These are phyloP conservation scores for Eupithecia centaureata DNA, from an alignment of 2,888 invertebrate genomes.

Conservation along the genomic window DNA sequence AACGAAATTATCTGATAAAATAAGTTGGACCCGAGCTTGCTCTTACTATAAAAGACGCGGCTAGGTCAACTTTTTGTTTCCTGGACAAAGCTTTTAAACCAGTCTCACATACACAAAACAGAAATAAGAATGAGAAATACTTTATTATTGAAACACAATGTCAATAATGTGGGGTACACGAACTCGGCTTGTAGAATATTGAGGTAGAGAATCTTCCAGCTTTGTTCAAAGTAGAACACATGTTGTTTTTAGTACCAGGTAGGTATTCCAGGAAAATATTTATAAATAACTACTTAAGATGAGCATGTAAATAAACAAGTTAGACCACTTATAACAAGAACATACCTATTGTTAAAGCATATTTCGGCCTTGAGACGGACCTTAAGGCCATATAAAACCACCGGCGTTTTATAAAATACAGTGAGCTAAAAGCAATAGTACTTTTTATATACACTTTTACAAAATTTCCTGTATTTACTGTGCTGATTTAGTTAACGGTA, in stretches of 20 bases:
- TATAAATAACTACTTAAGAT: not conserved
- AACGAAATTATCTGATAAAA: no score
- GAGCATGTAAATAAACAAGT: not conserved
- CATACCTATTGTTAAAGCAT: conserved; percentile 10
- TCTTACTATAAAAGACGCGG: not conserved
- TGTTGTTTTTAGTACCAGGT: not conserved
- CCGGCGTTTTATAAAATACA: not conserved
- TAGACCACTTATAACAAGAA: not conserved
- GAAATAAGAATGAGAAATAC: not conserved
- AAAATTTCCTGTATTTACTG: not conserved
- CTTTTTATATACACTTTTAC: not conserved
- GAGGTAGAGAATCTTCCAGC: not conserved
- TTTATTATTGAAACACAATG: not conserved
- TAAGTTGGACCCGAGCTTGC: not conserved
- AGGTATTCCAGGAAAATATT: not conserved
- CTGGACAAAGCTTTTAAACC: not conserved
- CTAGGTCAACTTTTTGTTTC: not conserved
- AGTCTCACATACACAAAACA: not conserved
- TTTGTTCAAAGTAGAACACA: no score
- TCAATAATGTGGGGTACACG: no score
- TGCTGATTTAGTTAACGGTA: no score
- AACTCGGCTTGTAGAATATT: not conserved
- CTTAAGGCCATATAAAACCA: not conserved
- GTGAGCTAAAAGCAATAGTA: not conserved
- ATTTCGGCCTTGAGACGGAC: not conserved